Base-by-base conservation (phyloP, 1,140 invertebrate genomes). In the Tetragnatha versicolor region DNA sequence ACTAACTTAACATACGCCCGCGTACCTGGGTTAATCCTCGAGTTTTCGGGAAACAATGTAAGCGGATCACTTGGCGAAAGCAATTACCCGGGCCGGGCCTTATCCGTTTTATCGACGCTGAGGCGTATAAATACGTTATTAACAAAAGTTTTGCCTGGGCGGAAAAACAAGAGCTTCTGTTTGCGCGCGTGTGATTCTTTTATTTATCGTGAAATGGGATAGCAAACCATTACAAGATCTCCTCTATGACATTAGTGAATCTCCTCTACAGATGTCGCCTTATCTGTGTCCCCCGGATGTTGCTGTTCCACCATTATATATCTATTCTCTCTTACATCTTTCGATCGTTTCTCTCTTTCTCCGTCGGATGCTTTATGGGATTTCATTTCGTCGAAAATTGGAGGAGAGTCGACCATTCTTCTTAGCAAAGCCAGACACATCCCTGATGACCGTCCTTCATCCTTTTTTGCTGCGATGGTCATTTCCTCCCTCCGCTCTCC, bases 361-460 rank as follows among this genome's bases (percentile, higher is more conserved):
- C 22, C 29, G 55, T 60, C 70, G 55, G 55, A 73, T 73, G 70
- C 70, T 73, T 73, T 73, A 73, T 73, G 70, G 70, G 70, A 55
- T 73, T 73, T 73, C 70, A 73, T 61, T 73, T 61, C 70, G 70
- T 73, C 60, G 70, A 73, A 73, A 73, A 73, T 73, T 73, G 70
- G 70, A 73, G 55, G 70, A 73, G 70, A 61, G 37, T 47, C 39
- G 53, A 60, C 70, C 45, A 70, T 72, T 72, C 69, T 58, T 72
- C 69, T 72, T 72, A 51, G 20, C 53, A 70, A 70, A 70, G 68
- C 68, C 49, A 70, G 53, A 72, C 51, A 73, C 70, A 73, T 47
- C 39, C 25, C 22, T 73, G 55, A 73, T 73, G 70, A 73, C 70
- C 69, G 69, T 58, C 60, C 60, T 72, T 58, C 69, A 72, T 72